These are phyloP conservation scores for Drosophila austrosaltans DNA, from an alignment of 2,888 invertebrate species.

Conservation along the genomic window DNA sequence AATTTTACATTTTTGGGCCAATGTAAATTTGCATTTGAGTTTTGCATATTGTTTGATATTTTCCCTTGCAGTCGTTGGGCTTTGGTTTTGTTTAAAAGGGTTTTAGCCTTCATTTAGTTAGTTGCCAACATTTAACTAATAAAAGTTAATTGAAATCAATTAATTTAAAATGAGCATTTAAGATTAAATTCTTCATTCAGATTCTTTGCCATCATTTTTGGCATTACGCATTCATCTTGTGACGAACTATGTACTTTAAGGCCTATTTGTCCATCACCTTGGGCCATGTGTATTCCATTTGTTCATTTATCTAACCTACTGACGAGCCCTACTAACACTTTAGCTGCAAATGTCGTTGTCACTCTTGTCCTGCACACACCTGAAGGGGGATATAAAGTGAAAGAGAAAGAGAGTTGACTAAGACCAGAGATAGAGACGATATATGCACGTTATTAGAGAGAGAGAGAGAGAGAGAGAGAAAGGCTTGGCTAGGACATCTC, in stretches of 20 bases:
- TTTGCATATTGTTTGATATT: slow-evolving; percentile 16
- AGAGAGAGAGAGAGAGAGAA: background rate
- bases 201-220: background rate
- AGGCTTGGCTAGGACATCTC: background rate
- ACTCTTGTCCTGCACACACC: slow-evolving; percentile 5
- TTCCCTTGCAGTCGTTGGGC: background rate
- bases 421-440: background rate
- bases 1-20: slow-evolving; percentile 21
- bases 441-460: slow-evolving; percentile 9
- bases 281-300: background rate
- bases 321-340: slow-evolving; percentile 31
- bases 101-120: slow-evolving; percentile 7
- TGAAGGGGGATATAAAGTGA: background rate
- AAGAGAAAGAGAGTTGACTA: background rate
- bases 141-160: slow-evolving; percentile 8
- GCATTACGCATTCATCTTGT: background rate
- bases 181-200: background rate
- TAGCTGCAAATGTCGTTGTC: slow-evolving; percentile 21
- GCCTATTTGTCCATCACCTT: slow-evolving; percentile 8
- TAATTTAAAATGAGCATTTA: background rate
- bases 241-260: background rate
- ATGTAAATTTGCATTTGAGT: slow-evolving; percentile 12
- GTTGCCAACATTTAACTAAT: background rate
- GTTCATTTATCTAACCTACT: slow-evolving; percentile 31
- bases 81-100: background rate